Evolutionary conservation across 2,113 vertebrate genomes (phyloP), one percentile per base, ranked within the genome.

Genomic region (Dasyurus viverrinus): DNA sequence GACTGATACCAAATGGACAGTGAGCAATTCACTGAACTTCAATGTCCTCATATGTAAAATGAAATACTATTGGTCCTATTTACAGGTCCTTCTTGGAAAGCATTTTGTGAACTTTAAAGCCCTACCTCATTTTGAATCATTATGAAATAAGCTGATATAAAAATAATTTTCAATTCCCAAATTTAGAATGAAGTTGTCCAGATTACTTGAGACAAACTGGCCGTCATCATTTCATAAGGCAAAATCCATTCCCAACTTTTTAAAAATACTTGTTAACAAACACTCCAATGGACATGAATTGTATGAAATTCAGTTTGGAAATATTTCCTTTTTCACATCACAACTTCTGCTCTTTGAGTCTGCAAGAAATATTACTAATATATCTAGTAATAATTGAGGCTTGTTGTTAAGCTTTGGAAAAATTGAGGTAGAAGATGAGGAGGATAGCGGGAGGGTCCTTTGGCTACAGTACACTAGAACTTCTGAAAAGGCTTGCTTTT

Each of bases 261-360:
- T 53, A 54, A 55, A 36, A 23, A 22, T 54, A 50, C 6, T 54
- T 26, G 54, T 26, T 91, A 90, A 93, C 55, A 54, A 1, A 54
- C 11, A 76, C 8, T 92, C 50, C 46, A 53, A 23, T 26, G 24
- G 10, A 36, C 53, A 84, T 50, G 36, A 12, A 91, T 92, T 94
- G 91, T 42, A 97, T 95, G 55, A 53, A 96, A 93, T 93, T 95
- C 93, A 47, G 68, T 96, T 96, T 90, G 91, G 94, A 96, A 97
- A 68, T 92, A 91, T 92, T 96, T 96, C 92, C 89, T 89, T 68
- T 46, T 68, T 54, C 50, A 92, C 92, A 57, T 14, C 42, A 24
- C 90, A 53, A 50, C 93, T 91, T 91, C 92, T 46, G 23, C 90
- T 93, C 96, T 55, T 94, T 96, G 96, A 92, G 76, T 92, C 94